These are phyloP conservation scores for Nezara viridula DNA, from an alignment of 2,888 invertebrate species.

Conservation along the genomic window DNA sequence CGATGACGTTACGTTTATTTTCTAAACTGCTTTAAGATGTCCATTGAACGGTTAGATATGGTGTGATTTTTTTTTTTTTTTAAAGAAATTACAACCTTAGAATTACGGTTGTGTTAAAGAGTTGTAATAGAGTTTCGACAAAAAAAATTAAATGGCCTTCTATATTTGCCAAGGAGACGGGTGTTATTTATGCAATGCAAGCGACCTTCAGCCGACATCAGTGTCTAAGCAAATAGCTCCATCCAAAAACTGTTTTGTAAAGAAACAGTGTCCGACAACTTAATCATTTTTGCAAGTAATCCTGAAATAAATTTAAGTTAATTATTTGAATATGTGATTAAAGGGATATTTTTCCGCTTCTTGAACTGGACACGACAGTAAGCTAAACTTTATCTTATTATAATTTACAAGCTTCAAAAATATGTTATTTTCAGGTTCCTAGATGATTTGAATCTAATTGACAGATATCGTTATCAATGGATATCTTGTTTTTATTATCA, in stretches of 20 bases:
- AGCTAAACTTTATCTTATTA: no score
- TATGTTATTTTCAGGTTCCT: no score
- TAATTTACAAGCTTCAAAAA: no score
- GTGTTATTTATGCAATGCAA: slow-evolving; percentile 55
- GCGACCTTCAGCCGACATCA: slow-evolving; percentile 32
- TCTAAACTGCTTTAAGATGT: not conserved
- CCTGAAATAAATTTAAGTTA: no score
- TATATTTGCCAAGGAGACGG: slow-evolving; percentile 39
- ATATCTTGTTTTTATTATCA: no score
- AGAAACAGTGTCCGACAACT: not conserved
- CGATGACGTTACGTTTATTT: not conserved
- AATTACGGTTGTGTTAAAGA: not conserved
- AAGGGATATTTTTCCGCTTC: no score
- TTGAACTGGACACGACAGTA: no score
- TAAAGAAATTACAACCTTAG: not conserved
- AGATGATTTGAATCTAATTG: no score
- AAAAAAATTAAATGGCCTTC: slow-evolving; percentile 32
- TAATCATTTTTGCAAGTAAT: no score
- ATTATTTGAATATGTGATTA: no score
- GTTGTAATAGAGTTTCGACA: not conserved
- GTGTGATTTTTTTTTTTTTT: not conserved
- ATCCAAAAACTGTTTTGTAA: slow-evolving; percentile 44
- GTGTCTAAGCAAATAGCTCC: slow-evolving; percentile 35
- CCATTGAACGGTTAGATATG: not conserved
- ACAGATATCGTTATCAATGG: no score